These are phyloP conservation scores for Harpalus rubripes DNA, from an alignment of 2,888 invertebrate genomes.

Conservation along the genomic window DNA sequence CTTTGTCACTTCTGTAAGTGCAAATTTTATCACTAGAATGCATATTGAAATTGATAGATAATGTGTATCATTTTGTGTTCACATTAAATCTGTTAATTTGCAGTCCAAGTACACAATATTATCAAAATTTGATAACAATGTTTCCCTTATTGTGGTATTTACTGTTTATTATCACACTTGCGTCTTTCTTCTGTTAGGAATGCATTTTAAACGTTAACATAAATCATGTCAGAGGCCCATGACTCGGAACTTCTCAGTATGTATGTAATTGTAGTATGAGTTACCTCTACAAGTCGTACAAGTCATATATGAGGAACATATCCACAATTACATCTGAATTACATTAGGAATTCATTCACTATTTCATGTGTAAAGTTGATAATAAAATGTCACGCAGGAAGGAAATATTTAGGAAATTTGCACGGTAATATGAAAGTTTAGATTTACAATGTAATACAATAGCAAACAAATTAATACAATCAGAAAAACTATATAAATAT, in stretches of 20 bases:
- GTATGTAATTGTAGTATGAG: conserved; percentile 34
- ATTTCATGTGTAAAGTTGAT: neutral
- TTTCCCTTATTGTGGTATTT: neutral
- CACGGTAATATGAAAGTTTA: neutral
- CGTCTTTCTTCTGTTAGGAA: neutral
- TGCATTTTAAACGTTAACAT: neutral
- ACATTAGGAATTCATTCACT: conserved; percentile 45
- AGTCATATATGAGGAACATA: neutral
- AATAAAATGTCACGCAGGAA: conserved; percentile 28
- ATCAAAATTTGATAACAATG: neutral
- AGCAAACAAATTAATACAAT: neutral
- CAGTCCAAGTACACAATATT: neutral
- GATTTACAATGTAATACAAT: neutral
- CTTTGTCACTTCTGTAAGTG: too few species aligned
- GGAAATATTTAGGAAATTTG: conserved; percentile 7
- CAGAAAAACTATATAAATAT: neutral
- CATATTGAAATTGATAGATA: too few species aligned
- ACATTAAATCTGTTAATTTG: neutral
- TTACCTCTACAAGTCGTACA: conserved; percentile 32
- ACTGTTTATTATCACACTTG: neutral
- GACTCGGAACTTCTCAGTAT: conserved; percentile 12
- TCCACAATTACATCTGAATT: conserved; percentile 39
- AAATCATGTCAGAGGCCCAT: conserved; percentile 11
- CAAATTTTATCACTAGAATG: too few species aligned
- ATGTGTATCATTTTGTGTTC: too few species aligned